phyloP scores from a whole-genome alignment of 2,797 vertebrate species.

The Cossypha caffra region DNA sequence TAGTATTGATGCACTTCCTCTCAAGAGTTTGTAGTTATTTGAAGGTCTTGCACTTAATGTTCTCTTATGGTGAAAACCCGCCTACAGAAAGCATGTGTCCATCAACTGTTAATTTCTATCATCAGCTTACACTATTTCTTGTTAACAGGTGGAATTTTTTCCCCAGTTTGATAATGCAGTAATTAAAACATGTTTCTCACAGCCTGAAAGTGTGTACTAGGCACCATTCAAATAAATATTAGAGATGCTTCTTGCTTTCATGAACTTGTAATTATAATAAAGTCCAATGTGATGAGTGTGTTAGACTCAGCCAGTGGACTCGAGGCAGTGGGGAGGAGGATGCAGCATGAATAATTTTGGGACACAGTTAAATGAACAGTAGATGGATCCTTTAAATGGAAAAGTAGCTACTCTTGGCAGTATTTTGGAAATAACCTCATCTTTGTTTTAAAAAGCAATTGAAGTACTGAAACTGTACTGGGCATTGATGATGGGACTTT shows the following conservation, averaged over 20 bases:
- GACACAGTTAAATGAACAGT: neutral
- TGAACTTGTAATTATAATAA: neutral
- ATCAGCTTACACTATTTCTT: neutral
- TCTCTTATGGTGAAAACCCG: neutral
- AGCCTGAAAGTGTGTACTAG: neutral
- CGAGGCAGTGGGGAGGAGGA: neutral
- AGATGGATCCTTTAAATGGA: neutral
- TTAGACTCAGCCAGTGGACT: neutral
- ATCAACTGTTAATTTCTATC: neutral
- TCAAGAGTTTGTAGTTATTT: neutral
- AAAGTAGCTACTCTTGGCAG: neutral
- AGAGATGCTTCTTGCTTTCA: neutral
- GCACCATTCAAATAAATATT: neutral
- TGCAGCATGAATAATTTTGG: neutral
- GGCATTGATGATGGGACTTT: neutral
- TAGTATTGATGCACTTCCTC: neutral
- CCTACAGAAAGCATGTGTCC: neutral
- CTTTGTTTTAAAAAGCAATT: conserved; percentile 5
- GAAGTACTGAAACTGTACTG: neutral
- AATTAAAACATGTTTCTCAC: neutral
- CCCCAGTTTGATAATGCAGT: neutral
- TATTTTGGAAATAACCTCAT: neutral
- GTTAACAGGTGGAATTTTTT: neutral
- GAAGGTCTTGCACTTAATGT: neutral
- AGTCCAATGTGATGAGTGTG: accelerated